phyloP scores from a whole-genome alignment of 2,888 invertebrate genomes.

The Cantharis flavilabris region DNA sequence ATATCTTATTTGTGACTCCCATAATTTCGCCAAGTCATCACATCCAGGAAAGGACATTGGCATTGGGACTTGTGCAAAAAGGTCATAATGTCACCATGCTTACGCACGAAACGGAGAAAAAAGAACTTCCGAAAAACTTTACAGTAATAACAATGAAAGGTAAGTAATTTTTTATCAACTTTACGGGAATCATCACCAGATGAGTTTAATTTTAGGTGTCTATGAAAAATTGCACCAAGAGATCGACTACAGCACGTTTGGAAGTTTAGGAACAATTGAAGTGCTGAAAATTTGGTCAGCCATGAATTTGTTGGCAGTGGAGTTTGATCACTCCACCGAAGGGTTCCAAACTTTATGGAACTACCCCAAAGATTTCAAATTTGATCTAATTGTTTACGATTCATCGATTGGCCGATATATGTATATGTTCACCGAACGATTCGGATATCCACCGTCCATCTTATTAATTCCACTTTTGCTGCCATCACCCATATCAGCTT shows the following conservation, averaged over 20 bases:
- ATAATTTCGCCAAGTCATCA: conserved; percentile 1
- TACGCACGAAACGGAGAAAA: neutral
- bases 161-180: neutral
- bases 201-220: neutral
- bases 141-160: conserved; percentile 3
- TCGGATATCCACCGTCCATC: conserved; percentile 33
- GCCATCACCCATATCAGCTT: conserved; percentile 22
- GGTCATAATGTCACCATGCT: conserved; percentile 12
- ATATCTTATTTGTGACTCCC: conserved; percentile 1
- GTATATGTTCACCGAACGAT: conserved; percentile 35
- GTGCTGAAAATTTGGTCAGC: neutral
- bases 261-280: neutral
- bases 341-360: conserved; percentile 27
- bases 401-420: conserved; percentile 30
- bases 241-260: neutral
- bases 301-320: neutral
- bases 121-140: neutral
- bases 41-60: neutral
- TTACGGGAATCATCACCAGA: neutral
- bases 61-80: neutral
- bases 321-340: conserved; percentile 21
- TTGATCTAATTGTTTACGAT: conserved; percentile 39
- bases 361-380: conserved; percentile 35
- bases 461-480: conserved; percentile 19
- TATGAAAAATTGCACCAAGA: neutral